A percentile compares a stretch with the other conserved stretches of the same genome.
phyloP scores from a whole-genome alignment of 2,797 vertebrate genomes.

The Peromyscus aztecus region DNA sequence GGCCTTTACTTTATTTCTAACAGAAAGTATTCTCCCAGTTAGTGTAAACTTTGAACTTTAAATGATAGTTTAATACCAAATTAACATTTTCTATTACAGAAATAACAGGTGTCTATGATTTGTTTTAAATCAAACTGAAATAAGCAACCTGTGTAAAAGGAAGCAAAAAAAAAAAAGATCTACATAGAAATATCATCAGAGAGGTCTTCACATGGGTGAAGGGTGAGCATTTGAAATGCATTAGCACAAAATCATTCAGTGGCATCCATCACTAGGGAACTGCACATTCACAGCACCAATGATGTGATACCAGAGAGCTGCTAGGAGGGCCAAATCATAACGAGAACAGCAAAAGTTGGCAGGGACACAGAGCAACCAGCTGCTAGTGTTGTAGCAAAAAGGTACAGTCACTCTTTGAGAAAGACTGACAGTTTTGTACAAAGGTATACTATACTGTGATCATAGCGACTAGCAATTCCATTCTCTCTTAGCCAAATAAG shows the following conservation, averaged over 20 bases:
- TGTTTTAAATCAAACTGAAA: constrained; percentile 35
- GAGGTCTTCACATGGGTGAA: neutral
- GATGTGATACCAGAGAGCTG: no score
- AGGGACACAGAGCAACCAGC: neutral
- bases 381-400: neutral
- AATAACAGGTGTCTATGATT: neutral
- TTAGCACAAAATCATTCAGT: neutral
- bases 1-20: constrained; percentile 24
- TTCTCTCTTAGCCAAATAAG: neutral
- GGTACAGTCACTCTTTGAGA: neutral
- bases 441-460: neutral
- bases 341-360: no score
- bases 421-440: neutral
- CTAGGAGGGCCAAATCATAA: neutral
- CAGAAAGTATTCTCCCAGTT: neutral
- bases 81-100: constrained; percentile 13
- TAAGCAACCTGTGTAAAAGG: neutral
- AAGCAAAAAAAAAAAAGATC: neutral
- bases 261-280: neutral
- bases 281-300: neutral
- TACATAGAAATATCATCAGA: neutral
- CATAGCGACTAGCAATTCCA: neutral
- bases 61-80: neutral
- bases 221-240: neutral
- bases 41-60: constrained; percentile 4